Evolutionary conservation across 2,113 vertebrate genomes (phyloP).

Genomic region (Tamias sibiricus): DNA sequence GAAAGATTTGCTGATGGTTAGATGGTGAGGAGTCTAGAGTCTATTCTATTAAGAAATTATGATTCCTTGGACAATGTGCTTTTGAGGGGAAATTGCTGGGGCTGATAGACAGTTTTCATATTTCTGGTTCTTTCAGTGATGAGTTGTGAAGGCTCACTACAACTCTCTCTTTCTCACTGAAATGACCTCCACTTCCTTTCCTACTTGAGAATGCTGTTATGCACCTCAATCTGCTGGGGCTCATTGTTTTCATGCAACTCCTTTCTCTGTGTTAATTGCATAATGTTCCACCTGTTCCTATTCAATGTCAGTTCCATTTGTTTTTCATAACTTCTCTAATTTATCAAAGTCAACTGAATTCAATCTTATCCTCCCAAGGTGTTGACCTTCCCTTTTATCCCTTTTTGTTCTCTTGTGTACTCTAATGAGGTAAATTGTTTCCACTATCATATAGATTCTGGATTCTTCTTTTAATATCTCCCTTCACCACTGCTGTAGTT

Average conservation of each 20-base stretch:
- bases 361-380: neutral
- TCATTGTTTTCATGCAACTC: neutral
- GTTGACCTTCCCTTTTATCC: neutral
- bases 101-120: neutral
- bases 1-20: neutral
- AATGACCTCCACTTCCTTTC: neutral
- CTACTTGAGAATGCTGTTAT: neutral
- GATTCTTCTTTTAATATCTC: neutral
- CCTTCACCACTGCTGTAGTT: neutral
- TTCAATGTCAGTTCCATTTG: conserved; percentile 4
- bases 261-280: conserved; percentile 36
- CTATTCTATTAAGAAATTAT: neutral
- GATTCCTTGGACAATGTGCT: neutral
- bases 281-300: neutral
- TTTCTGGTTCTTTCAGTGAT: neutral
- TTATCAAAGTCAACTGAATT: conserved; percentile 56
- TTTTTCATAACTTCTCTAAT: conserved; percentile 43
- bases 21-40: neutral
- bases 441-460: neutral
- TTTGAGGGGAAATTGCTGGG: neutral
- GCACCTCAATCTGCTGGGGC: neutral
- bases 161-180: neutral
- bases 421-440: conserved; percentile 13
- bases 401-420: neutral
- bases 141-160: neutral